These are phyloP conservation scores for Ennomos quercinarius DNA, from an alignment of 2,888 invertebrate species.

Conservation along the genomic window DNA sequence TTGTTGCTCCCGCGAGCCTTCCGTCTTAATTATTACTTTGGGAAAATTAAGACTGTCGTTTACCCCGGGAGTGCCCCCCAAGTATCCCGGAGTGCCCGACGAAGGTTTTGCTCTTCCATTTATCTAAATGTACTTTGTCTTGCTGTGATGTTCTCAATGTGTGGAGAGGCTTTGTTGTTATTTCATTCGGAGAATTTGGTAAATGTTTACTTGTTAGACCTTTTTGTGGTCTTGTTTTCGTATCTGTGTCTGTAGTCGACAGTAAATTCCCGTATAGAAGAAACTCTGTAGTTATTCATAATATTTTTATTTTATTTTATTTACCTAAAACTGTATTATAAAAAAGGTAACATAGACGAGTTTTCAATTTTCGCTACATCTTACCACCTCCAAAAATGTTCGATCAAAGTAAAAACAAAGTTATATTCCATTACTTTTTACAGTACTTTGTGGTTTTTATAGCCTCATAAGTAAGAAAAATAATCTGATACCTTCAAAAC, in stretches of 20 bases:
- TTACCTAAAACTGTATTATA: no score
- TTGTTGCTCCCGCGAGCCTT: slow-evolving; percentile 74
- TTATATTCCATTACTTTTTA: no score
- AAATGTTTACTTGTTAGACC: background rate
- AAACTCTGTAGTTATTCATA: no score
- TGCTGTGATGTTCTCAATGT: slow-evolving; percentile 56
- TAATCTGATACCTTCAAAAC: background rate
- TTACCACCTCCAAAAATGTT: no score
- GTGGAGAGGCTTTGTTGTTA: slow-evolving; percentile 57
- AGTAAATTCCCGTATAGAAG: no score
- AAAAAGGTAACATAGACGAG: no score
- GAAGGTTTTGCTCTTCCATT: slow-evolving; percentile 77
- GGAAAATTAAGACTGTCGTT: slow-evolving; percentile 86
- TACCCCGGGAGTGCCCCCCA: slow-evolving; percentile 53
- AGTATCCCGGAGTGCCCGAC: slow-evolving; percentile 49
- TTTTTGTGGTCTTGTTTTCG: background rate
- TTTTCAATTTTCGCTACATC: no score
- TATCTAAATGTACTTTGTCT: slow-evolving; percentile 85
- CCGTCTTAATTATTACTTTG: slow-evolving; percentile 86
- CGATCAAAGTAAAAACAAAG: no score
- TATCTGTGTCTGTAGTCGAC: no score
- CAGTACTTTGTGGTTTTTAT: no score
- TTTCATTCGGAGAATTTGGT: slow-evolving; percentile 29
- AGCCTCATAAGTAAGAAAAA: no score
- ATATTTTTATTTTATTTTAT: no score